Base-by-base conservation (phyloP, 2,113 vertebrate genomes). In the Larimichthys crocea region DNA sequence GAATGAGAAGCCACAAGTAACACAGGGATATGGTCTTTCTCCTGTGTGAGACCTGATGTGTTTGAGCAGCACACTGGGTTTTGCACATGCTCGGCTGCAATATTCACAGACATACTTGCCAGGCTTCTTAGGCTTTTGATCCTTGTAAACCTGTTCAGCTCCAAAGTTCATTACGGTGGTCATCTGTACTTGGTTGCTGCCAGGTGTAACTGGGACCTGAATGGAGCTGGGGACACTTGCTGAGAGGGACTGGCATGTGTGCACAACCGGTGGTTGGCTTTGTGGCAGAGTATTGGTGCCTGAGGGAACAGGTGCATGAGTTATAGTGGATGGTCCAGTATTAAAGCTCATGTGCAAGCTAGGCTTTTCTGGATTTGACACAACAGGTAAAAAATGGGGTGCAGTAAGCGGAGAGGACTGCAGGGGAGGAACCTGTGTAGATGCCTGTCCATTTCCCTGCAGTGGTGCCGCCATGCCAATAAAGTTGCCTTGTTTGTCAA, bases 1-100 rank as follows among this genome's bases (percentile, higher is more conserved):
- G 92, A 99, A 99, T 0, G 99, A 99, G 94, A 99, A 99, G n/a
- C 97, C 98, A 85, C 99, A 99, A 0, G 99, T 99, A 65, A 99
- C 95, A 84, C 99, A 99, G 29, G 98, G 99, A 84, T 99, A 99
- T 0, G 99, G 99, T 24, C 99, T 95, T 83, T 99, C 99, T 66
- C 99, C 99, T 1, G 99, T 99, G 93, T 99, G 99, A 67, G 99
- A 99, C 79, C 99, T 94, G 85, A 99, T 99, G 85, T 99, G 99
- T 94, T 99, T 99, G 55, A 99, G 94, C 82, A 99, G 96, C 84
- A 99, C 98, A 8, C 97, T 99, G 35, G 98, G 98, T 82, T 99
- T 99, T 69, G 98, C 98, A 89, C 98, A 99, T 8, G 98, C 97
- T 81, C 98, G 93, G 61, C 90, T 97, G 85, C 98, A 99, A 86